Base-by-base conservation (phyloP, 2,888 invertebrate species). In the Congeria kusceri region DNA sequence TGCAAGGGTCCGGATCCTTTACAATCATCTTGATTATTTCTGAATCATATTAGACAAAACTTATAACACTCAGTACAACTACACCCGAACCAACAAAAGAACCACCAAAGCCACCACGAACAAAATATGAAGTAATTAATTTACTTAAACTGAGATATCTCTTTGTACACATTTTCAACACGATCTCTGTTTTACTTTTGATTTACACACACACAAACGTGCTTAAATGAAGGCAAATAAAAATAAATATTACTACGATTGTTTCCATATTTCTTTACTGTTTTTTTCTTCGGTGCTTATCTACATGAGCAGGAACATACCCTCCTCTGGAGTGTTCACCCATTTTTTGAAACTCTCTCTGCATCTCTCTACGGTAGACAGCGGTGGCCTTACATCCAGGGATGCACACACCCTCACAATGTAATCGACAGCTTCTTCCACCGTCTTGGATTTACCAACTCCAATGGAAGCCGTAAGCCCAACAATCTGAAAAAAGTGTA, bases 381-480 rank as follows among this genome's bases (percentile, higher is more conserved):
- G 64, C 11, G 76, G 53, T 53, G 53, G 20, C 4, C 64, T 27
- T 3, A 81, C 86, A 76, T 90, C 90, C 67, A 91, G 75, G 57
- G 87, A 86, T 46, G 89, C 88, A 77, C 87, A 90, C 7, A 91
- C 76, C 20, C 81, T 75, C 9, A 92, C 70, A 49, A 93, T 91
- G 73, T 91, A 90, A 7, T 88, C 82, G 5, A 81, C 53, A 7
- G 92, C 92, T 39, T 89, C 88, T 0, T 77, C 63, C 0, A 80
- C 82, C 32, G 84, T 87, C 7, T 86, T 86, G 0, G 90, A 87
- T 44, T 87, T 86, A 2, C 88, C 90, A n/a, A 92, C 90, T 18
- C 93, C 93, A 32, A 93, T 80, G 3, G 92, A 92, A 0, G 93
- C 93, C 0, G 93, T 93, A 27, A 93, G 77, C 3, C 93, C 93